Percentiles rank a stretch among this genome's conserved stretches.
Evolutionary conservation across 1,140 invertebrate genomes (phyloP).

Genomic region (Dufourea novaeangliae): DNA sequence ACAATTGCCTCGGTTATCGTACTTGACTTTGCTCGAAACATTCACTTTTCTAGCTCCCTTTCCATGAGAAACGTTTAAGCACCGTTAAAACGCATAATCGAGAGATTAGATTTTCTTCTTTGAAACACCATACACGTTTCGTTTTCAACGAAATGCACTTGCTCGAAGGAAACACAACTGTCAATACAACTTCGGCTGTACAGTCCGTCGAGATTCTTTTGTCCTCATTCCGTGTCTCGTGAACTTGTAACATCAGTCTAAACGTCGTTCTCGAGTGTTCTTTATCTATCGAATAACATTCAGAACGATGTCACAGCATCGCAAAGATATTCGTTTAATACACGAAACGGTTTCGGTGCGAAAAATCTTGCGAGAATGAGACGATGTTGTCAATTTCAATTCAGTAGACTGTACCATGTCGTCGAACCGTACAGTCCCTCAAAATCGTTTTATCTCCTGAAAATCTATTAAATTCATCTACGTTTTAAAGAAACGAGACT

Average conservation of each 20-base stretch:
- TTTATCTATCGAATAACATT: not conserved
- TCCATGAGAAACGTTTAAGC: not conserved
- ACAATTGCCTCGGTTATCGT: constrained; percentile 27
- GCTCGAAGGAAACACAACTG: constrained; percentile 55
- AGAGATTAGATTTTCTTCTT: constrained; percentile 10
- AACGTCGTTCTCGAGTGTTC: not conserved
- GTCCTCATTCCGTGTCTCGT: constrained; percentile 38
- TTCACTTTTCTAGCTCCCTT: not conserved
- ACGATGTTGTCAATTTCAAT: constrained; percentile 53
- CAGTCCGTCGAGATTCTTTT: constrained; percentile 63
- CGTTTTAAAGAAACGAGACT: not conserved
- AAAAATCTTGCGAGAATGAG: not conserved
- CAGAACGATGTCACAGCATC: not conserved
- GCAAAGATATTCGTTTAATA: not conserved
- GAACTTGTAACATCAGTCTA: not conserved
- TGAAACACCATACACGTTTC: constrained; percentile 8
- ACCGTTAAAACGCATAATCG: not conserved
- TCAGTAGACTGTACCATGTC: constrained; percentile 57
- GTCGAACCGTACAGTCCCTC: constrained; percentile 63
- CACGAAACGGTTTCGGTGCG: not conserved
- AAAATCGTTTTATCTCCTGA: constrained; percentile 39
- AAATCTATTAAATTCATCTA: not conserved
- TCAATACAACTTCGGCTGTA: constrained; percentile 72
- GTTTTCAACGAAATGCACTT: constrained; percentile 41
- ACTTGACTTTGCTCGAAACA: constrained; percentile 4